Base-by-base conservation (phyloP, 2,797 vertebrate genomes). In the Cryptoblepharus egeriae region DNA sequence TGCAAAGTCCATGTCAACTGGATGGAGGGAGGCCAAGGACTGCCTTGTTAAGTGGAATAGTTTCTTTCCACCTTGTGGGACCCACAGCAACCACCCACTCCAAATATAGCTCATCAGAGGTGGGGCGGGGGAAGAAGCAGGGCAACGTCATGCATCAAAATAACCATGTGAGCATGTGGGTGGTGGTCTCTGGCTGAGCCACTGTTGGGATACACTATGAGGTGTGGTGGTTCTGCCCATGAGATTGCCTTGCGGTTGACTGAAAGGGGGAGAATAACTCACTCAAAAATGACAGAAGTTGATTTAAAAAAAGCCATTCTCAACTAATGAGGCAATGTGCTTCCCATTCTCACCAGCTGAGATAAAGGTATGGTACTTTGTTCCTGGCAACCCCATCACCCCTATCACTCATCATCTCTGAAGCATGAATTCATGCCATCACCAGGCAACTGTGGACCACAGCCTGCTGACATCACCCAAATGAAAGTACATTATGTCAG, bases 61-160 rank as follows among this genome's bases (percentile, higher is more conserved):
- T 32, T 58, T 26, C 64, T 75, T 28, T 61, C 42, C 57, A 68
- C n/a, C 75, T 77, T 75, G 77, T 30, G 75, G 82, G 67, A 81
- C 67, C 57, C 45, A 58, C 42, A 26, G 80, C 71, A 61, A 15
- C 28, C 73, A 37, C 42, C 83, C 77, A 69, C 70, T 72, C 89
- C 86, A 84, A 90, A 89, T 91, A 88, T 91, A 90, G 88, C 80
- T 74, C 45, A 28, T 74, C 49, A 28, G 12, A 61, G 71, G 26
- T 57, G 72, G 32, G 73, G 64, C 63, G 45, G 52, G 55, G 72
- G 49, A 42, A 20, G 76, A 16, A 77, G 61, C 2, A 12, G 45
- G 39, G 52, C 76, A 20, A 87, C 87, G 89, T 88, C 88, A 89
- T 75, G 77, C 85, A 88, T 77, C 83, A 86, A 88, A 87, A 84